phyloP scores from a whole-genome alignment of 1,140 invertebrate species.

The Calliopsis andreniformis region DNA sequence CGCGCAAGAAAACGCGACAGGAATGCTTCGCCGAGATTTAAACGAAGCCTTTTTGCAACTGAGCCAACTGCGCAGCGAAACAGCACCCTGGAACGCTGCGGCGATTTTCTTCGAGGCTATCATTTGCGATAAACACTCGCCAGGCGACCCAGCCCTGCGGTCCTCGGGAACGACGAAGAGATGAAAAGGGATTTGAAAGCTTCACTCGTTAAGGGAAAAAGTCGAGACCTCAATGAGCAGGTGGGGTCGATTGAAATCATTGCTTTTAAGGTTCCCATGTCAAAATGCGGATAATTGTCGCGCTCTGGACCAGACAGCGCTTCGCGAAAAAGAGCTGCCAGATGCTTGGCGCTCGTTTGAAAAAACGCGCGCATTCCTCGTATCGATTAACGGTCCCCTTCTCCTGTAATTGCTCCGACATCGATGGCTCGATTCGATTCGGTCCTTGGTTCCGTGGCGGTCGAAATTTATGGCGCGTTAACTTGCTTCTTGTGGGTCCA shows the following conservation, averaged over 20 bases:
- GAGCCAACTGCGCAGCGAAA: not conserved
- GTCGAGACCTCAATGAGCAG: too few relatives aligned
- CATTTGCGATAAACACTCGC: too few relatives aligned
- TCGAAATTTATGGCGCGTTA: not conserved
- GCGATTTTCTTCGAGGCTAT: not conserved
- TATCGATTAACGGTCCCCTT: conserved; percentile 5
- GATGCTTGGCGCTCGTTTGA: not conserved
- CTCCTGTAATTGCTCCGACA: conserved; percentile 1
- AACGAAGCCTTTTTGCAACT: not conserved
- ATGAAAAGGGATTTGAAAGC: too few relatives aligned
- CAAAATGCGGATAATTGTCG: not conserved
- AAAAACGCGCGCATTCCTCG: not conserved
- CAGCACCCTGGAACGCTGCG: not conserved
- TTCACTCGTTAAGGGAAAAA: too few relatives aligned
- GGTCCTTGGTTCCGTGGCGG: not conserved
- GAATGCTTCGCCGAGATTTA: not conserved
- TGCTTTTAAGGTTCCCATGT: not conserved
- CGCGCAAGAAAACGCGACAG: not conserved
- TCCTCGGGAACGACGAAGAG: too few relatives aligned
- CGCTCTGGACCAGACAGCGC: not conserved
- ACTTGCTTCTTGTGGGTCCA: not conserved
- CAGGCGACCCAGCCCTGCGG: too few relatives aligned
- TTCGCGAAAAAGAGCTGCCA: not conserved
- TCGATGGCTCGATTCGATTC: not conserved
- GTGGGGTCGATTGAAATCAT: too few relatives aligned